These are phyloP conservation scores for Eristalis tenax DNA, from an alignment of 2,888 invertebrate genomes.

Conservation along the genomic window DNA sequence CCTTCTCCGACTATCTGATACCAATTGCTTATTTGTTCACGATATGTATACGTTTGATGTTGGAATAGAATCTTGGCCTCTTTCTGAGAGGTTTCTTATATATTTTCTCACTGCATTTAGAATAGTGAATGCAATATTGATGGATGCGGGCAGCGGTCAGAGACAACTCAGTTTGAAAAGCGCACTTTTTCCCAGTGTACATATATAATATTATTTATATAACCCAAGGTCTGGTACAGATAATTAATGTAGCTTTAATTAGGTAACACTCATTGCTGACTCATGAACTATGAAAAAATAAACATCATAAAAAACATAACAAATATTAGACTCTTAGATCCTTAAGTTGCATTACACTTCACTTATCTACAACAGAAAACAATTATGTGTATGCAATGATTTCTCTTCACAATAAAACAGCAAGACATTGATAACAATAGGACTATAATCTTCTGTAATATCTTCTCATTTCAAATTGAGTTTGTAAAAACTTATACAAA, in stretches of 20 bases:
- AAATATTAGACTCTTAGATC: not conserved
- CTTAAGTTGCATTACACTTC: conserved; percentile 43
- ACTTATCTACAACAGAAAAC: conserved; percentile 27
- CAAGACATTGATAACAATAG: conserved; percentile 56
- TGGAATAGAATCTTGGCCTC: not conserved
- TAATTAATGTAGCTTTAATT: not conserved
- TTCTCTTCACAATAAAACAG: conserved; percentile 53
- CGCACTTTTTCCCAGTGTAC: too few relatives aligned
- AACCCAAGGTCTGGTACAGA: not conserved
- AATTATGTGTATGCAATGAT: conserved; percentile 41
- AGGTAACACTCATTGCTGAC: not conserved
- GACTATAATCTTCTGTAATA: conserved; percentile 44
- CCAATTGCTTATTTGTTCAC: not conserved
- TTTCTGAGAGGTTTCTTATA: too few relatives aligned
- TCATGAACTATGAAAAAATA: not conserved
- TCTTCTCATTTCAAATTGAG: conserved; percentile 15
- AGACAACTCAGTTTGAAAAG: not conserved
- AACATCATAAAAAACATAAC: not conserved
- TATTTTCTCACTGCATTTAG: too few relatives aligned
- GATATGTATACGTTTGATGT: not conserved
- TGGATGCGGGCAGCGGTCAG: not conserved
- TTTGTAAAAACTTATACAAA: conserved; percentile 43
- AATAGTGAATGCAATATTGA: not conserved
- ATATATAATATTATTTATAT: too few relatives aligned
- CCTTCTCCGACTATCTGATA: not conserved